Conservation (phyloP, 1,140 invertebrate genomes). For the Antheraea pernyi region DNA sequence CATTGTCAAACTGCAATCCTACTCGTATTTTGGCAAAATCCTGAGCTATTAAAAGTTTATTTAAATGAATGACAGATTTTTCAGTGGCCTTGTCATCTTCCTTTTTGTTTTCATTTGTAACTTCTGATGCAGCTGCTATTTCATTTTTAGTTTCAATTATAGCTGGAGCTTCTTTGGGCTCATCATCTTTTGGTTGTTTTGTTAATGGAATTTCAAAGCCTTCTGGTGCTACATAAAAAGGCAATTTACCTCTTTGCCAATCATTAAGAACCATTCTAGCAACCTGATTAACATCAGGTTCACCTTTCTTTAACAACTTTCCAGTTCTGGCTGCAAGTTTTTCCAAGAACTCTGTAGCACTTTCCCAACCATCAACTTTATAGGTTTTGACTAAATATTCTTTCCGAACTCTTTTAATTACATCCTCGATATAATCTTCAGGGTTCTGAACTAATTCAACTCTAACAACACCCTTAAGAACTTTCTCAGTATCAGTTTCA, state of each 20-base stretch:
- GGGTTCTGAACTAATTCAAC: constrained; percentile 97
- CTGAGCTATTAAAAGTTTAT: constrained; percentile 82
- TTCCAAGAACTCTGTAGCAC: constrained; percentile 94
- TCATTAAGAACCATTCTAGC: constrained; percentile 99
- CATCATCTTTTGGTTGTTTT: constrained; percentile 46
- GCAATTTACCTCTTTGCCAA: constrained; percentile 98
- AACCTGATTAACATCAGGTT: constrained; percentile 93
- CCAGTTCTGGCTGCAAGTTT: constrained; percentile 92
- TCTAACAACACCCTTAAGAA: constrained; percentile 96
- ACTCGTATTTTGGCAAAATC: constrained; percentile 91
- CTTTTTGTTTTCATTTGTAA: constrained; percentile 27
- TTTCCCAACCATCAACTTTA: constrained; percentile 89
- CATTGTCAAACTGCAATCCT: constrained; percentile 84
- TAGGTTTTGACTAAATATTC: constrained; percentile 97
- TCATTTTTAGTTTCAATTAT: constrained; percentile 33
- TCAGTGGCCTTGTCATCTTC: constrained; percentile 37
- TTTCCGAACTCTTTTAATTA: constrained; percentile 92
- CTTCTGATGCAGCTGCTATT: constrained; percentile 32
- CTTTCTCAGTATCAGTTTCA: constrained; percentile 96
- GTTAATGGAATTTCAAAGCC: constrained; percentile 84
- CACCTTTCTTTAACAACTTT: constrained; percentile 96
- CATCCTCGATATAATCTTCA: constrained; percentile 94
- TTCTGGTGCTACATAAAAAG: constrained; percentile 94
- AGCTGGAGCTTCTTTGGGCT: constrained; percentile 40
- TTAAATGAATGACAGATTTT: constrained; percentile 53